Base-by-base conservation (phyloP, 2,797 vertebrate species). In the Takifugu rubripes region DNA sequence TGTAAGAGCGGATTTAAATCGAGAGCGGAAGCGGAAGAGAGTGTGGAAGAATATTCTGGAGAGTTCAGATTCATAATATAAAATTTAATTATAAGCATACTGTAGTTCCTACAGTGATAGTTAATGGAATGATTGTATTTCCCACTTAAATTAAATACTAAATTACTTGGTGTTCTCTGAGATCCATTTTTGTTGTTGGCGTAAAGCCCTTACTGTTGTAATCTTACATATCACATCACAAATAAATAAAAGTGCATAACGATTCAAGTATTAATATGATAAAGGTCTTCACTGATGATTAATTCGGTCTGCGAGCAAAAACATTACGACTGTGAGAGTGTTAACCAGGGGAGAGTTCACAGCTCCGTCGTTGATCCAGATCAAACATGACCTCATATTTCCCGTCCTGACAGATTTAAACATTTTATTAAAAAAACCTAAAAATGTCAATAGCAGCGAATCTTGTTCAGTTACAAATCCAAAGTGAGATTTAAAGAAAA, bases 41-140 rank as follows among this genome's bases (percentile, higher is more conserved):
- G 24, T 8, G 31, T 49, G 52, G 1, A 12, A 52, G 78, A 84
- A 84, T 51, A 45, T 89, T 88, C 79, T 74, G 56, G 81, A 85
- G n/a, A 5, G 4, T 29, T 29, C 27, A 4, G 27, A 29, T 29
- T 29, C 2, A 21, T 21, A 21, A 21, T 21, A 21, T 31, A 31
- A 31, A 31, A 6, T 31, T 8, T 31, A 1, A 21, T 31, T 8
- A 31, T 6, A 31, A 8, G 29, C 2, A 31, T 31, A 8, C 27
- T 6, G 2, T 29, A 29, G 21, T 21, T 21, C 21, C 21, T 21
- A 21, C 21, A 21, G 27, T 29, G 5, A 29, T 29, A 29, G 3
- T 29, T 29, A 29, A 33, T 31, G 3, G 36, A 29, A 4, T 29
- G 7, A 14, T 6, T 40, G 12, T 5, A 2, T 40, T 40, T 14